phyloP scores from a whole-genome alignment of 2,888 invertebrate genomes.

The Tanytarsus gracilentus region DNA sequence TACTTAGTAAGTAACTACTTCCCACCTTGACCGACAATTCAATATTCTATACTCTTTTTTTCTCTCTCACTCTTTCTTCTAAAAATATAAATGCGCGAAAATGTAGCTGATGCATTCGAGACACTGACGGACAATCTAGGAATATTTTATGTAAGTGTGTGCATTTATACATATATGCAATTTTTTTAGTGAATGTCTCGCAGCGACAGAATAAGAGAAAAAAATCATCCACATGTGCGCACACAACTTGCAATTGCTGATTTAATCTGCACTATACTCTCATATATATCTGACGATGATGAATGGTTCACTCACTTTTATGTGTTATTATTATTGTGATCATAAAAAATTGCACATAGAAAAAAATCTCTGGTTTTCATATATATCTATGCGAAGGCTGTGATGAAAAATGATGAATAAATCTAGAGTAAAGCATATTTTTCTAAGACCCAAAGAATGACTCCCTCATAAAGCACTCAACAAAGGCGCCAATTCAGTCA shows the following conservation, averaged over 20 bases:
- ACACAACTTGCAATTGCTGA: background rate
- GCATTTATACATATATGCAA: background rate
- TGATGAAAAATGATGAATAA: constrained; percentile 1
- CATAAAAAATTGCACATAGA: background rate
- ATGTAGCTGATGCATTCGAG: background rate
- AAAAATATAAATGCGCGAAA: constrained; percentile 20
- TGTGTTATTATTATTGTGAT: background rate
- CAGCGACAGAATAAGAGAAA: too few relatives aligned
- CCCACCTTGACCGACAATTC: constrained; percentile 29
- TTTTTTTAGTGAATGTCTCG: too few relatives aligned
- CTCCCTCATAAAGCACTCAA: constrained; percentile 13
- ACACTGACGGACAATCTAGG: background rate
- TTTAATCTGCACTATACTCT: background rate
- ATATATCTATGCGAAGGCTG: background rate
- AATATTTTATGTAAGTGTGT: constrained; percentile 2
- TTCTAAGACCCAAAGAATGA: background rate
- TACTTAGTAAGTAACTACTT: background rate
- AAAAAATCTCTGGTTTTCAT: too few relatives aligned
- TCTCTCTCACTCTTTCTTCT: constrained; percentile 4
- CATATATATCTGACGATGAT: background rate
- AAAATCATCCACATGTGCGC: background rate
- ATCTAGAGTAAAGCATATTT: background rate
- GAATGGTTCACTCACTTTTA: background rate
- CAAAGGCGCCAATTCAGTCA: constrained; percentile 24
- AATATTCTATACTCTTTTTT: constrained; percentile 4